Evolutionary conservation across 2,888 invertebrate species (phyloP).

Genomic region (Sepiola atlantica): DNA sequence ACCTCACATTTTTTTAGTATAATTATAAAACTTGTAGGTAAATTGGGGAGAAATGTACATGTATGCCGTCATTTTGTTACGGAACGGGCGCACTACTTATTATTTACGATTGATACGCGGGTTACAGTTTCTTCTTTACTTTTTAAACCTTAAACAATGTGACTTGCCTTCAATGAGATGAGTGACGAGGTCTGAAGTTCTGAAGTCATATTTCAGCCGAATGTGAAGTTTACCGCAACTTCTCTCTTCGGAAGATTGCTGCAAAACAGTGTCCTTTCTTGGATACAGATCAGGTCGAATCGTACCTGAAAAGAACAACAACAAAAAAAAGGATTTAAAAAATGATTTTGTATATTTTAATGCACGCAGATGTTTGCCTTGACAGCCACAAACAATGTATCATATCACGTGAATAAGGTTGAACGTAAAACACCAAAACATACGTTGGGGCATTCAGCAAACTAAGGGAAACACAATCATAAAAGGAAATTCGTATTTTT

Average conservation of each 20-base stretch:
- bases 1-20: too few species aligned
- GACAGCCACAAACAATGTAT: too few species aligned
- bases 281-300: conserved; percentile 91
- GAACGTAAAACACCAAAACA: background rate
- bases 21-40: too few species aligned
- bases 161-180: conserved; percentile 89
- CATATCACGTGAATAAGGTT: background rate
- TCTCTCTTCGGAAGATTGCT: conserved; percentile 79
- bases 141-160: background rate
- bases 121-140: too few species aligned
- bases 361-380: too few species aligned
- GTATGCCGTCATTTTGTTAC: too few species aligned
- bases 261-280: conserved; percentile 72
- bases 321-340: background rate
- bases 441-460: background rate
- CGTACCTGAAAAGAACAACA: conserved; percentile 79
- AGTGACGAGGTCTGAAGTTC: conserved; percentile 90
- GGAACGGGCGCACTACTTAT: too few species aligned
- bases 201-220: conserved; percentile 90
- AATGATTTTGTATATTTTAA: background rate
- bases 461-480: too few species aligned
- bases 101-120: too few species aligned
- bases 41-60: too few species aligned
- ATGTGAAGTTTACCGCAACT: conserved; percentile 87
- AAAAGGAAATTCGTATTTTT: too few species aligned